Base-by-base conservation (phyloP, 2,797 vertebrate species). In the Myiothlypis chrysogaster region DNA sequence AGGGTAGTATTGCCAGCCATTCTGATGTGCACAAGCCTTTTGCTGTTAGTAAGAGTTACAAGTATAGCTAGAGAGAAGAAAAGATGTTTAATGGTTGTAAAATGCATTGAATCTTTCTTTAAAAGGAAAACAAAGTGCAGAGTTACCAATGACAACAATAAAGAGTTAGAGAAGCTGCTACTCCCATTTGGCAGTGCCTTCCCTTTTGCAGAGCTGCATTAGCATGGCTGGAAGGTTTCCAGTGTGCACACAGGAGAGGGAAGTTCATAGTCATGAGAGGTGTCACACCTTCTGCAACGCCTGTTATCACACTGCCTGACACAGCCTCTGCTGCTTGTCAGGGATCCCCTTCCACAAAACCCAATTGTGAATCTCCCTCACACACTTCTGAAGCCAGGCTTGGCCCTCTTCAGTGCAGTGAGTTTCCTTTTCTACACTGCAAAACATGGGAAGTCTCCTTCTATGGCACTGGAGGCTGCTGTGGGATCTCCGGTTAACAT, bases 401-500 rank as follows among this genome's bases (percentile, higher is more conserved):
- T 91, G 88, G 84, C 64, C 34, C 77, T 88, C 65, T 53, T 94
- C 63, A 82, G n/a, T 8, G 34, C 73, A 50, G 66, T 3, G 6
- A 50, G 30, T 88, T 94, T 93, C 80, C 56, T 94, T 87, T 91
- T 60, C 71, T 83, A 13, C 37, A 1, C 71, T 61, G 88, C 86
- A 84, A 55, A 84, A 96, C 79, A 94, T 93, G 95, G 91, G 86
- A 93, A 96, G 83, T 93, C 90, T 95, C 87, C 89, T 94, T 89
- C 83, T 93, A 28, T 92, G 86, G 94, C 85, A 34, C 91, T 84
- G 95, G 86, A 95, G 83, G 95, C n/a, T 96, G 93, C 93, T 94
- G 91, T 87, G 95, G 81, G 95, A 96, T 89, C 96, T 96, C 95
- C 61, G 71, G 94, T 93, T 90, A 96, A 95, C 91, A 96, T 94